Percentiles rank a stretch among this genome's conserved stretches.
Evolutionary conservation across 2,113 vertebrate genomes (phyloP).

Genomic region (Gobiocypris rarus): DNA sequence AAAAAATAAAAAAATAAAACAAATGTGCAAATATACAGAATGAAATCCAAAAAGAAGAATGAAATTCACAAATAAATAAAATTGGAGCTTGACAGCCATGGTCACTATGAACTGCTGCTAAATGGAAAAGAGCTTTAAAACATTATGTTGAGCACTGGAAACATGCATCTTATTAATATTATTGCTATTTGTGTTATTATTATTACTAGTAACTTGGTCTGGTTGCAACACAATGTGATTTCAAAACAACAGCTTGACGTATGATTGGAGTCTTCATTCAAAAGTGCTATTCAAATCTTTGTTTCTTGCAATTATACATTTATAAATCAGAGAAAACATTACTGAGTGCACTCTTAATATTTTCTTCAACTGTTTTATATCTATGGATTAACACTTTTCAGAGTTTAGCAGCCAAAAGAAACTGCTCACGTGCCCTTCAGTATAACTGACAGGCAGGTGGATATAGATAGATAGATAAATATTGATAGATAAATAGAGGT

Average conservation of each 20-base stretch:
- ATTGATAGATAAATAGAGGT: conserved; percentile 68
- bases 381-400: conserved; percentile 51
- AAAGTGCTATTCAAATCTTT: conserved; percentile 54
- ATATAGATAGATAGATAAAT: conserved; percentile 56
- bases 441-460: conserved; percentile 66
- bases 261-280: neutral
- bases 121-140: neutral
- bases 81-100: neutral
- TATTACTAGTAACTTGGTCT: neutral
- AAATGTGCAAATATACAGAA: neutral
- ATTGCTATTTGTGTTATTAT: conserved; percentile 2
- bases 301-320: neutral
- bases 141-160: neutral
- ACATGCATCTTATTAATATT: neutral
- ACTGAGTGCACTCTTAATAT: conserved; percentile 37
- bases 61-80: neutral
- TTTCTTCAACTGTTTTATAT: conserved; percentile 16
- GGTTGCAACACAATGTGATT: neutral
- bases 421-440: conserved; percentile 68
- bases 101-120: neutral
- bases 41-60: neutral
- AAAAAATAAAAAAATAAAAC: neutral
- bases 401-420: conserved; percentile 76
- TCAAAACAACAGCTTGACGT: neutral
- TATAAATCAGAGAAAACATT: neutral